These are phyloP conservation scores for Xestia sexstrigata DNA, from an alignment of 2,888 invertebrate genomes.

Conservation along the genomic window DNA sequence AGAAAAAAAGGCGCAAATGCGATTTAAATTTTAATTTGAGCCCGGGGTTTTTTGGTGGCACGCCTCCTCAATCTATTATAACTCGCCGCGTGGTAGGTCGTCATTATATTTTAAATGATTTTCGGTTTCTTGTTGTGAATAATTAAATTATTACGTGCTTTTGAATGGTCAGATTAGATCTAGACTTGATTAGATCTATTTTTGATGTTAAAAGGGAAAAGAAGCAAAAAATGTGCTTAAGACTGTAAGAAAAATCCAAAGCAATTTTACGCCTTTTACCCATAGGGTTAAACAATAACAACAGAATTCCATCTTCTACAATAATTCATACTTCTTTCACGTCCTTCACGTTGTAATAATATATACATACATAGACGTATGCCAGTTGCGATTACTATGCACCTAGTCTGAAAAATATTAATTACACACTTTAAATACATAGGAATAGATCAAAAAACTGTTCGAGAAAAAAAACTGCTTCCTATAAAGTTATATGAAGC, in stretches of 20 bases:
- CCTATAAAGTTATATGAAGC: no score
- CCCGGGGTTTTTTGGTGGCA: conserved; percentile 54
- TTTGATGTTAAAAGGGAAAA: neutral
- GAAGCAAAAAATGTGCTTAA: neutral
- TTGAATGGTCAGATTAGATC: conserved; percentile 30
- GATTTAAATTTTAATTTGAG: conserved; percentile 67
- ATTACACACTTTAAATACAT: neutral
- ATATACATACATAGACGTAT: neutral
- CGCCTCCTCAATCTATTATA: conserved; percentile 60
- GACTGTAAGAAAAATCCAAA: neutral
- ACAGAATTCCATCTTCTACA: neutral
- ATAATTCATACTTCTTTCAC: neutral
- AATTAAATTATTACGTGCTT: conserved; percentile 53
- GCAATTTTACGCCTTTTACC: neutral
- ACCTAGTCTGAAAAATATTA: neutral
- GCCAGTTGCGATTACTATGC: neutral
- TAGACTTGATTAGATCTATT: conserved; percentile 36
- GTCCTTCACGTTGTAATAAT: no score
- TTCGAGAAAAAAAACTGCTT: neutral
- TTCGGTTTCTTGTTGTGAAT: conserved; percentile 40
- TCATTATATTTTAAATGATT: conserved; percentile 61
- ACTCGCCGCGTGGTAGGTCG: conserved; percentile 53
- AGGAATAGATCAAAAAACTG: neutral
- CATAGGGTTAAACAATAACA: neutral
- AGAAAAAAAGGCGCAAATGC: conserved; percentile 65